Base-by-base conservation (phyloP, 2,888 invertebrate species). In the Ormyrus rosae region DNA sequence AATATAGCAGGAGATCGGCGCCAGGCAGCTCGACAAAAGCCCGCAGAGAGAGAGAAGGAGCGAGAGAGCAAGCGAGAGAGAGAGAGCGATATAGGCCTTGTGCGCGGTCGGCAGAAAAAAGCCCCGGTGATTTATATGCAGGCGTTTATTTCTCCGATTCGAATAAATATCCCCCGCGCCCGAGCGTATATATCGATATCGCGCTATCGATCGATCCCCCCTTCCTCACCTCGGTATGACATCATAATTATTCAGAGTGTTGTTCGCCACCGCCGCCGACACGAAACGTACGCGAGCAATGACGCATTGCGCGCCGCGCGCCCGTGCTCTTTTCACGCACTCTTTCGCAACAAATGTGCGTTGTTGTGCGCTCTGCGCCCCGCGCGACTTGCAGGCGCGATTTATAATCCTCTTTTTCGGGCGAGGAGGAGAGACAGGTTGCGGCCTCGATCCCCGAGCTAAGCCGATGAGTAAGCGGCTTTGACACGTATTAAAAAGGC, bases 241-340 rank as follows among this genome's bases (percentile, higher is more conserved):
- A 81, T 81, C 81, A 72, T 78, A 78, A 78, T 81, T 76, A 81
- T 78, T 78, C 78, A 71, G 75, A 72, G n/a, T n/a, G 7, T 1
- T 9, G 19, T n/a, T 13, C 11, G 2, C n/a, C 10, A 13, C 11
- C 11, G 11, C 58, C 11, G 13, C 4, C 58, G 48, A 5, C 6
- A 19, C 58, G 48, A 6, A 53, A 50, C 1, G 46, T 34, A 34
- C 53, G 71, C 34, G 63, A 72, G 63, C 13, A 61, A 55, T 75
- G 74, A 74, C 58, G 65, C 58, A 65, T 74, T 58, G 56, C 73
- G 10, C 7, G 9, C 10, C 7, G 48, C 5, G n/a, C 19, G 34
- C 51, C 50, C 50, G 58, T 50, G 48, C 13, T n/a, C 13, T n/a
- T 13, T 50, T n/a, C 8, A 8, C 8, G 34, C 68, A 5, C 19